Evolutionary conservation across 2,797 vertebrate species (phyloP).

Genomic region (Pteropus rufus): DNA sequence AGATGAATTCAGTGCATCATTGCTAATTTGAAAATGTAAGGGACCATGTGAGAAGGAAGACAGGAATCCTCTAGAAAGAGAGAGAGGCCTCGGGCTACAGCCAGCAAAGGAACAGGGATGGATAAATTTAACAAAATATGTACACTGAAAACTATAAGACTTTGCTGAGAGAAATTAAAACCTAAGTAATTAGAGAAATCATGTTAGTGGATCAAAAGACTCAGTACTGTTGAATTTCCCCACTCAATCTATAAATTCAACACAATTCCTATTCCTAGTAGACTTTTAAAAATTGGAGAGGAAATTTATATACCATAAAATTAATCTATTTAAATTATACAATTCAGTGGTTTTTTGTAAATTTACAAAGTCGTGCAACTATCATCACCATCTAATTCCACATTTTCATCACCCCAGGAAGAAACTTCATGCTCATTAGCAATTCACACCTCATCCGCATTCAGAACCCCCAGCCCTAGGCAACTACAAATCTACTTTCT

Average conservation of each 20-base stretch:
- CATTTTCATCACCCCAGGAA: not conserved
- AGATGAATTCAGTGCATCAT: not conserved
- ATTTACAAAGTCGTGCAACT: not conserved
- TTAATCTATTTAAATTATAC: not conserved
- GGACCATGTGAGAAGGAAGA: not conserved
- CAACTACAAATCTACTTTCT: not conserved
- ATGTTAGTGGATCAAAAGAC: not conserved
- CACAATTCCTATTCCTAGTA: not conserved
- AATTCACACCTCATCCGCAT: not conserved
- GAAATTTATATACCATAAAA: not conserved
- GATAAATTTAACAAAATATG: not conserved
- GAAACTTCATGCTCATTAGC: not conserved
- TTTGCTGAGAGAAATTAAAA: not conserved
- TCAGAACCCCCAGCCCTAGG: not conserved
- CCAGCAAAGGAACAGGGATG: not conserved
- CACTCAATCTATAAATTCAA: not conserved
- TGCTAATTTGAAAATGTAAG: not conserved
- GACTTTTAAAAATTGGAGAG: not conserved
- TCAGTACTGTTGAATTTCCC: not conserved
- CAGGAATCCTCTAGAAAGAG: not conserved
- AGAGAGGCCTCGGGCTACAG: not conserved
- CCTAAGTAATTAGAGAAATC: not conserved
- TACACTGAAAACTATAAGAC: not conserved
- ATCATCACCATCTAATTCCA: not conserved
- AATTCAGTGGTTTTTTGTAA: not conserved